Evolutionary conservation across 1,140 invertebrate genomes (phyloP), one percentile per base, ranked within the genome.

Genomic region (Lasioglossum albipes): DNA sequence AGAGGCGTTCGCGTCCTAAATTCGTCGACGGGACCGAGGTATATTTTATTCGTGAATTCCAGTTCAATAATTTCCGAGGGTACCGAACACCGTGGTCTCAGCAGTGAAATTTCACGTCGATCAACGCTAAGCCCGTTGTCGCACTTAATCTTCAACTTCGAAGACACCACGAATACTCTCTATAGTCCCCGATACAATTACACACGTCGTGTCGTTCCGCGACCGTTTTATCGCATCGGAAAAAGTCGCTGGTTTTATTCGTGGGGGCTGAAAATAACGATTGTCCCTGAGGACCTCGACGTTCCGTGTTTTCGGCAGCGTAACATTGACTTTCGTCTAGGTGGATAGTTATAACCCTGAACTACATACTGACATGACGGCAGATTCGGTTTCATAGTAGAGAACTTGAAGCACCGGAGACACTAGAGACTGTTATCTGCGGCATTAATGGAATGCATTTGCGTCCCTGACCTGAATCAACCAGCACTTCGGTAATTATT

Each of bases 321-420:
- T 77, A 77, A 77, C 75, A 77, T 77, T 75, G 64, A 75, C 72
- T 80, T 75, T 75, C 79, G 73, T 49, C 75, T 78, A 72, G 45
- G 22, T 13, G n/a, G 65, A 57, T 54, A 45, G 62, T 74, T 84
- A 77, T 70, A 75, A 74, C 75, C 83, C 62, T 85, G 75, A 85
- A 86, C 80, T 77, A 79, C 69, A 83, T 85, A 84, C 45, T 49
- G 45, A 49, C 31, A 59, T 27, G 18, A 36, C 36, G 45, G 42
- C 42, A 78, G 61, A 42, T 75, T 84, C 41, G 49, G 18, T 86
- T 85, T 78, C 72, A 62, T 74, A 79, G 82, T 79, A 75, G 66
- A 78, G 62, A 57, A 75, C 49, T 82, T 64, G 62, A 85, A 85
- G 79, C 75, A 82, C 75, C 52, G 78, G 65, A 75, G n/a, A 22